A percentile compares a stretch with the other conserved stretches of the same genome.
phyloP scores from a whole-genome alignment of 92 coral and sea anemone species.

The Zoanthus gigantus region DNA sequence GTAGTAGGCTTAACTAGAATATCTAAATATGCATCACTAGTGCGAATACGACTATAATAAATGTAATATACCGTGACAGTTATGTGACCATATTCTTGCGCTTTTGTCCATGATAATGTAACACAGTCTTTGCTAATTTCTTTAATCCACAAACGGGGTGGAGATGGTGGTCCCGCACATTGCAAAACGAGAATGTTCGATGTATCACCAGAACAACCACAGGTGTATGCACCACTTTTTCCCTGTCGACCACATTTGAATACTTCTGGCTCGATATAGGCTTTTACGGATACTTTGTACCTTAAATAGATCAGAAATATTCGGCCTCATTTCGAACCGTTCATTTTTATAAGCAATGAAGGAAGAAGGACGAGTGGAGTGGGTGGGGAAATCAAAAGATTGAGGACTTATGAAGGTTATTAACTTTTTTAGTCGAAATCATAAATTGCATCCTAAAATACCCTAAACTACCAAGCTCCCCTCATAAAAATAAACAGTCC shows the following conservation, averaged over 20 bases:
- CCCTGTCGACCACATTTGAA: slow-evolving; percentile 38
- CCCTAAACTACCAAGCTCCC: too few species aligned
- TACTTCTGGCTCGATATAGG: slow-evolving; percentile 70
- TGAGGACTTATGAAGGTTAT: too few species aligned
- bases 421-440: too few species aligned
- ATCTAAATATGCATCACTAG: too few species aligned
- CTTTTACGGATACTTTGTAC: slow-evolving; percentile 66
- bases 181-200: slow-evolving; percentile 68
- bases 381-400: too few species aligned
- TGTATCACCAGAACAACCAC: slow-evolving; percentile 83
- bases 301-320: background rate
- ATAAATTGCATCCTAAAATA: too few species aligned
- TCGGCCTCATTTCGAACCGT: background rate
- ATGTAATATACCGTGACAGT: slow-evolving; percentile 63
- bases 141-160: slow-evolving; percentile 63
- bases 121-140: slow-evolving; percentile 68
- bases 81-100: slow-evolving; percentile 64
- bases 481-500: too few species aligned
- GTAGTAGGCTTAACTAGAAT: too few species aligned
- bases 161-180: slow-evolving; percentile 65
- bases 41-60: too few species aligned
- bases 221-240: slow-evolving; percentile 44
- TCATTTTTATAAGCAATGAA: background rate
- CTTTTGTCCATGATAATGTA: slow-evolving; percentile 70
- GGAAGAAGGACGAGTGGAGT: background rate